Base-by-base conservation (phyloP, 2,888 invertebrate species). In the Epistrophe grossulariae region DNA sequence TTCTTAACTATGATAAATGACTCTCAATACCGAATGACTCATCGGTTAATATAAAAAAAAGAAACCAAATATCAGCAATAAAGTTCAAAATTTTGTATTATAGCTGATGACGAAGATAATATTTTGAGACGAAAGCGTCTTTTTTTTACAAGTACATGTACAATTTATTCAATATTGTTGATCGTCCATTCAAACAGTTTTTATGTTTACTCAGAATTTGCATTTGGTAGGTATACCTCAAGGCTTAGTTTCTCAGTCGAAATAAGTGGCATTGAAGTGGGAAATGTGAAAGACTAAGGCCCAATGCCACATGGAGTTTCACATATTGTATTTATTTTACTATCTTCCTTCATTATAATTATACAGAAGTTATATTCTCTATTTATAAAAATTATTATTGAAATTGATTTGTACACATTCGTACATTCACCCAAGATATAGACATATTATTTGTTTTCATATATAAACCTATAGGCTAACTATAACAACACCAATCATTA, bases 1-100 rank as follows among this genome's bases (percentile, higher is more conserved):
- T 62, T 57, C 45, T 66, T 79, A 57, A 7, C 43, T 62, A 50
- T 72, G 85, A 85, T 85, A 82, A 81, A 85, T 85, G 81, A 74
- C 66, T 50, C 71, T 64, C 11, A 40, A 28, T 17, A 24, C 28
- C 38, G 24, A 11, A 78, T 85, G 74, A 82, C 73, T 85, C 78
- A 82, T 85, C 74, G 81, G 45, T 74, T 7, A 9, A 28, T 50
- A 8, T 5, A 38, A 38, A n/a, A 8, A 24, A 8, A 9, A 13
- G 13, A 31, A 55, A 55, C 15, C 15, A 4, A 55, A 31, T 31
- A 55, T 28, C 15, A 55, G 9, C 28, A 15, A 31, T 8, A 55
- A 55, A 55, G 9, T 28, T 55, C n/a, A 55, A 31, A 55, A 31
- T 55, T 28, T 1, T 15, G 8, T 8, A 15, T 28, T 31, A n/a